Percentiles rank a stretch among this genome's conserved stretches.
Evolutionary conservation across 2,888 invertebrate species (phyloP).

Genomic region (Calliopum simillimum): DNA sequence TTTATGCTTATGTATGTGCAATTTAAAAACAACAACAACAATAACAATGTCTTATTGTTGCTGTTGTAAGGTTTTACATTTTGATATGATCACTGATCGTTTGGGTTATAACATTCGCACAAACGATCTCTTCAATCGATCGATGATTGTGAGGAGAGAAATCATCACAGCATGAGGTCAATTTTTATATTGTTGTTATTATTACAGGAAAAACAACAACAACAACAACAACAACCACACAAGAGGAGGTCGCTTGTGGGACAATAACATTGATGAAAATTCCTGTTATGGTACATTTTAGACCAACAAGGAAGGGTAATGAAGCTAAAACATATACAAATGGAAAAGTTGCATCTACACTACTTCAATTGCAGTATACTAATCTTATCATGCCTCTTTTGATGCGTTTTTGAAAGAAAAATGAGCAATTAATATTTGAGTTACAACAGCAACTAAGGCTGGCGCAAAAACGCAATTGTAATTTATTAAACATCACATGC

Average conservation of each 20-base stretch:
- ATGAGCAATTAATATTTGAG: too few species aligned
- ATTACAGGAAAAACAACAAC: constrained; percentile 44
- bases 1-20: constrained; percentile 38
- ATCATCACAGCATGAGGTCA: constrained; percentile 58
- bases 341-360: too few species aligned
- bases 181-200: constrained; percentile 50
- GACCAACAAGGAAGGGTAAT: too few species aligned
- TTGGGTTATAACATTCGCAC: neutral
- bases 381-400: too few species aligned
- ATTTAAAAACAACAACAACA: constrained; percentile 41
- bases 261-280: constrained; percentile 14
- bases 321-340: too few species aligned
- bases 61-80: neutral
- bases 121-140: constrained; percentile 9
- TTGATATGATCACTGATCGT: neutral
- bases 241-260: constrained; percentile 58
- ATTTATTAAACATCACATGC: constrained; percentile 6
- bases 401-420: too few species aligned
- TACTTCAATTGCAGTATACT: too few species aligned
- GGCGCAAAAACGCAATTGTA: constrained; percentile 34
- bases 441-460: constrained; percentile 39
- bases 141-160: constrained; percentile 34
- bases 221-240: constrained; percentile 43
- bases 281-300: too few species aligned
- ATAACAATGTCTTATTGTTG: neutral